phyloP scores from a whole-genome alignment of 2,888 invertebrate species.

The Chrysomela aeneicollis region DNA sequence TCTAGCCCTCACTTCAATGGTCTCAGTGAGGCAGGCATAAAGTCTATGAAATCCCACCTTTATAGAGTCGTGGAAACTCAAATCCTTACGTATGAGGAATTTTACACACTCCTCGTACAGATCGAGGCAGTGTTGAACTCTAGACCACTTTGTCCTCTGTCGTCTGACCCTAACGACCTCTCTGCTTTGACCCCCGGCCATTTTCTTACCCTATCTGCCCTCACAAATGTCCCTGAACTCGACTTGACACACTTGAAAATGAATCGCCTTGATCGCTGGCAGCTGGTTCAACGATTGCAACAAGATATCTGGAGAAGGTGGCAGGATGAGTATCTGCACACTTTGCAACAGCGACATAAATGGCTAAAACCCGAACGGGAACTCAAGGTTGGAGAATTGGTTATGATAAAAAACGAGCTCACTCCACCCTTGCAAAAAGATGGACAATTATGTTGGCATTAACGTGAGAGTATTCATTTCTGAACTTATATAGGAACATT shows the following conservation, averaged over 20 bases:
- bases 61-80: conserved; percentile 17
- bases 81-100: conserved; percentile 19
- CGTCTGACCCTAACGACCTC: conserved; percentile 44
- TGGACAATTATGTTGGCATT: too few relatives aligned
- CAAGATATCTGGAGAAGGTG: conserved; percentile 43
- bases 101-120: conserved; percentile 19
- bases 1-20: conserved; percentile 22
- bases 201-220: conserved; percentile 42
- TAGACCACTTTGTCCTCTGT: conserved; percentile 44
- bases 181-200: conserved; percentile 45
- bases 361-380: not conserved
- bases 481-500: too few relatives aligned
- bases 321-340: conserved; percentile 42
- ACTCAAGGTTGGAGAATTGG: not conserved
- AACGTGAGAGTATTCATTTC: too few relatives aligned
- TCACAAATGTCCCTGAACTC: conserved; percentile 36
- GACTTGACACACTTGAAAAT: conserved; percentile 25
- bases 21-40: conserved; percentile 19
- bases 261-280: conserved; percentile 39
- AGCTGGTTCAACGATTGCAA: conserved; percentile 38
- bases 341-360: conserved; percentile 37
- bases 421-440: conserved; percentile 20
- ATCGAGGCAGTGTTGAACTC: conserved; percentile 49
- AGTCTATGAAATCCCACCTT: conserved; percentile 22
- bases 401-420: conserved; percentile 21